Evolutionary conservation across 1,140 invertebrate species (phyloP).

Genomic region (Danaus plexippus): DNA sequence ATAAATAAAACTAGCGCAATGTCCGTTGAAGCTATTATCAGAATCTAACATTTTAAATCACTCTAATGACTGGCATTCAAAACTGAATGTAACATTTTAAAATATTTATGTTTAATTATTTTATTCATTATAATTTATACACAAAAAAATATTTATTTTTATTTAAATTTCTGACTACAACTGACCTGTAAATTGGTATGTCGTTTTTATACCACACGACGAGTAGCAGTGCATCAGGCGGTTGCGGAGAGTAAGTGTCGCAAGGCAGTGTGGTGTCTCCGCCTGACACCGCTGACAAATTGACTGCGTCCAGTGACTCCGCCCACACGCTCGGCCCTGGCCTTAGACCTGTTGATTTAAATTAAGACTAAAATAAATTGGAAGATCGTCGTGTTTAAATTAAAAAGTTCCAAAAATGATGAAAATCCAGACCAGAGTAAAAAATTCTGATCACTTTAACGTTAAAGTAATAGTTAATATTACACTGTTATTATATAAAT

Average conservation of each 20-base stretch:
- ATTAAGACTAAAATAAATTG: neutral
- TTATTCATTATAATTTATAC: neutral
- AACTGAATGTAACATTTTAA: no score
- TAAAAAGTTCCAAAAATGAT: no score
- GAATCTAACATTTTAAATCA: no score
- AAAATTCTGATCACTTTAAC: no score
- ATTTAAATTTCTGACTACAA: neutral
- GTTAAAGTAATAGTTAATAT: no score
- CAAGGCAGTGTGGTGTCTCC: conserved; percentile 73
- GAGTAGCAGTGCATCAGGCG: conserved; percentile 70
- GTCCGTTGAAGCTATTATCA: no score
- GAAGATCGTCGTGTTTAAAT: no score
- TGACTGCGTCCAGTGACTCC: conserved; percentile 49
- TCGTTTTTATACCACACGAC: conserved; percentile 76
- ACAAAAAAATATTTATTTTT: neutral
- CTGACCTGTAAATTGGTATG: conserved; percentile 74
- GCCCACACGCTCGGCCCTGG: conserved; percentile 40
- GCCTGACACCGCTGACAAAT: conserved; percentile 60
- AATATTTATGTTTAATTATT: no score
- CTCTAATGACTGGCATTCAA: no score
- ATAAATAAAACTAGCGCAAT: no score
- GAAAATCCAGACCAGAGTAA: no score
- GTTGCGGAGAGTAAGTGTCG: conserved; percentile 71
- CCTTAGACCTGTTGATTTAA: conserved; percentile 34
- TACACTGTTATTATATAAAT: no score